Evolutionary conservation across 1,140 invertebrate species (phyloP).

Genomic region (Bombus picipes): DNA sequence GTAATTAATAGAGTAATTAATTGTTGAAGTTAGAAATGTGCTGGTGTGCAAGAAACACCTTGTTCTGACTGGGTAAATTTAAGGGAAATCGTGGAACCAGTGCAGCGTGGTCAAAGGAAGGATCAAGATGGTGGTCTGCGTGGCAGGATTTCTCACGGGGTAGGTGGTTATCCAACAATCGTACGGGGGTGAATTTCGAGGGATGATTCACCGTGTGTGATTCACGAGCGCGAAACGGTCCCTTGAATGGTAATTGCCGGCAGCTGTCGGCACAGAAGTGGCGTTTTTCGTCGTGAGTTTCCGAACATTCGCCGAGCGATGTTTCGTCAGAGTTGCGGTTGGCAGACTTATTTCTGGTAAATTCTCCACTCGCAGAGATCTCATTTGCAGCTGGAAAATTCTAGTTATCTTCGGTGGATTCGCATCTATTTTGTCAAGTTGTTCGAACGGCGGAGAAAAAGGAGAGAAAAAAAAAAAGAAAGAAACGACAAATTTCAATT

Average conservation of each 20-base stretch:
- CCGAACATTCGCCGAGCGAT: not conserved
- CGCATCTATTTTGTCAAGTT: too few relatives aligned
- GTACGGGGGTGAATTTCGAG: conserved; percentile 37
- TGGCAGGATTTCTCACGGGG: conserved; percentile 84
- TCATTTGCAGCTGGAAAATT: not conserved
- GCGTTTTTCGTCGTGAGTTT: not conserved
- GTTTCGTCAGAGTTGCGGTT: not conserved
- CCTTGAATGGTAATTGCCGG: conserved; percentile 15
- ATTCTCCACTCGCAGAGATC: not conserved
- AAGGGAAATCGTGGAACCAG: not conserved
- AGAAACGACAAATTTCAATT: too few relatives aligned
- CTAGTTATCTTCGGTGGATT: not conserved
- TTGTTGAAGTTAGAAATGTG: too few relatives aligned
- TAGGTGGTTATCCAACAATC: conserved; percentile 75
- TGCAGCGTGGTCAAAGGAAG: not conserved
- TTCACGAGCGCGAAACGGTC: conserved; percentile 27
- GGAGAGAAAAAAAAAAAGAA: too few relatives aligned
- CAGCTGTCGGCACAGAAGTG: conserved; percentile 12
- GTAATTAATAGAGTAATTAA: too few relatives aligned
- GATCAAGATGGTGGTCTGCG: conserved; percentile 85
- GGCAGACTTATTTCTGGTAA: not conserved
- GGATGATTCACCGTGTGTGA: conserved; percentile 42
- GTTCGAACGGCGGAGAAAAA: too few relatives aligned
- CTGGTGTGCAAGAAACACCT: too few relatives aligned
- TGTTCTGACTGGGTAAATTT: too few relatives aligned